Percentiles rank a stretch among this genome's conserved stretches.
Conservation (phyloP, 2,888 invertebrate genomes). For the Pollenia griseotomentosa region DNA sequence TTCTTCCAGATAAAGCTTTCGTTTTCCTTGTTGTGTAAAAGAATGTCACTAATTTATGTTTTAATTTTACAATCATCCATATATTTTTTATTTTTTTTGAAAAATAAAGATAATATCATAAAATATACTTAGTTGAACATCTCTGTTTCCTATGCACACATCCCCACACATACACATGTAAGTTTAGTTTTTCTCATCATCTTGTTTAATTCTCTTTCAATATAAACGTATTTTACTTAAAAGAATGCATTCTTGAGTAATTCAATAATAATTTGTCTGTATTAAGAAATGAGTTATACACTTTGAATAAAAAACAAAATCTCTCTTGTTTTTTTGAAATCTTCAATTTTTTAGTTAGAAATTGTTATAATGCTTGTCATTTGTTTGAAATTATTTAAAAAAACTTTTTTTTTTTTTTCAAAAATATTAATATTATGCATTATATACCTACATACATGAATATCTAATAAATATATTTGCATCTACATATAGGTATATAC, state of each 20-base stretch:
- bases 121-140: background rate
- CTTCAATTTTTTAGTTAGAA: background rate
- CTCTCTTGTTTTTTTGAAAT: background rate
- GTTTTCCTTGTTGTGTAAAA: too few species aligned
- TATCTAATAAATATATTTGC: background rate
- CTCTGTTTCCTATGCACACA: background rate
- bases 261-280: too few species aligned
- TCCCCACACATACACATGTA: background rate
- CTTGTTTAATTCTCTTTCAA: background rate
- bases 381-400: constrained; percentile 25
- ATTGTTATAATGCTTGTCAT: constrained; percentile 43
- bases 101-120: too few species aligned
- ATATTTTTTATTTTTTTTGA: too few species aligned
- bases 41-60: too few species aligned
- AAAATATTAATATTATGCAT: constrained; percentile 46
- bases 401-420: constrained; percentile 28
- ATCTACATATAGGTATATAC: background rate
- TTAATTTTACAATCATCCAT: too few species aligned
- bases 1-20: background rate
- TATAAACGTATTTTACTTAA: background rate
- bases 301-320: background rate
- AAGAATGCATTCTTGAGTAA: constrained; percentile 3
- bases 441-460: constrained; percentile 10
- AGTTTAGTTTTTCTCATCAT: too few species aligned
- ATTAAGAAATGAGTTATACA: too few species aligned